Conservation (phyloP, 2,113 vertebrate genomes). For the Eublepharis macularius region DNA sequence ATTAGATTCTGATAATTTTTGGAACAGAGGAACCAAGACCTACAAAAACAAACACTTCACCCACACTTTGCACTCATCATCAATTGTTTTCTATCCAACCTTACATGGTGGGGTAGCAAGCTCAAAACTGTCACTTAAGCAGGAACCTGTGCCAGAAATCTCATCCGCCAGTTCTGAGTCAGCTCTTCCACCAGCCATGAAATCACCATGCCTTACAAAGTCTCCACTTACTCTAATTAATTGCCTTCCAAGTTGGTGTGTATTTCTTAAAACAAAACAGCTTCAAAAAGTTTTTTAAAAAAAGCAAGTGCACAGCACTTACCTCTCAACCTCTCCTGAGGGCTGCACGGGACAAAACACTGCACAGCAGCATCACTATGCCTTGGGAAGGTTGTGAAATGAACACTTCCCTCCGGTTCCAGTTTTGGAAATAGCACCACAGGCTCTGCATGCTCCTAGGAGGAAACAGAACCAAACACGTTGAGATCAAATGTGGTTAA, state of each 20-base stretch:
- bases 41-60: constrained; percentile 66
- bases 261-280: constrained; percentile 37
- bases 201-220: constrained; percentile 58
- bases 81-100: constrained; percentile 73
- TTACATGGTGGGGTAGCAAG: constrained; percentile 74
- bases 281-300: background rate
- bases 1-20: constrained; percentile 41
- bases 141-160: constrained; percentile 74
- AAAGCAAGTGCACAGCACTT: constrained; percentile 15
- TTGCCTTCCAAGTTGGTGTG: constrained; percentile 29
- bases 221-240: constrained; percentile 71
- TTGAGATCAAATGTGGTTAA: background rate
- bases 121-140: constrained; percentile 74
- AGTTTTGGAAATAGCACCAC: constrained; percentile 60
- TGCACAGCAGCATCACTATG: constrained; percentile 47
- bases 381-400: constrained; percentile 43
- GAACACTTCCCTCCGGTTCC: constrained; percentile 59
- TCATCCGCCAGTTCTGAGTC: constrained; percentile 76
- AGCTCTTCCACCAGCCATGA: constrained; percentile 65
- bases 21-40: constrained; percentile 49
- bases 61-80: constrained; percentile 66
- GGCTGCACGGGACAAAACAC: constrained; percentile 21
- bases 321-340: constrained; percentile 75
- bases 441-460: constrained; percentile 70
- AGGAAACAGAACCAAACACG: constrained; percentile 37